phyloP scores from a whole-genome alignment of 1,140 invertebrate species.

The Tyrophagus putrescentiae region DNA sequence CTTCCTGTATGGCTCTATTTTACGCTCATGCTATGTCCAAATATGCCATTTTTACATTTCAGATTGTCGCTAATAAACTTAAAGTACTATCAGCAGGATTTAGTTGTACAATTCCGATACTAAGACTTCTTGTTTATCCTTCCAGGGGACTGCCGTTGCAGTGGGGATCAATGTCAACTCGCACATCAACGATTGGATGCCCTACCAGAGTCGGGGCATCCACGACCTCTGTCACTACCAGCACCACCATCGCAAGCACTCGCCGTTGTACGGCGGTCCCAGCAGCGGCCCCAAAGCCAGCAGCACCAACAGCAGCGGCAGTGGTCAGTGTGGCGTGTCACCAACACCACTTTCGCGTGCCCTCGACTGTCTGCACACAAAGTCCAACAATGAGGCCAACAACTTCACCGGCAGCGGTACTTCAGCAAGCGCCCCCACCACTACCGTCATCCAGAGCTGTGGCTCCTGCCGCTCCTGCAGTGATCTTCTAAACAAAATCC shows the following conservation, averaged over 20 bases:
- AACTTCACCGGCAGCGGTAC: not conserved
- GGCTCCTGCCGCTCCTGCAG: not conserved
- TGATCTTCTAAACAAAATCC: not conserved
- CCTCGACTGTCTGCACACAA: no score
- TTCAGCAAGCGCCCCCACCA: not conserved
- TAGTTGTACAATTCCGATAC: not conserved
- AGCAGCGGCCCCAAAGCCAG: not conserved
- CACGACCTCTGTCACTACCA: not conserved
- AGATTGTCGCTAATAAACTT: not conserved
- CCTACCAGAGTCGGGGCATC: not conserved
- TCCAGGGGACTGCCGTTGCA: slow-evolving; percentile 1
- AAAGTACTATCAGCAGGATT: not conserved
- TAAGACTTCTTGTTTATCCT: not conserved
- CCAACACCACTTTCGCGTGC: no score
- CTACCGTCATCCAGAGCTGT: not conserved
- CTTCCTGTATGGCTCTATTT: slow-evolving; percentile 6
- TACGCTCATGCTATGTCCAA: not conserved
- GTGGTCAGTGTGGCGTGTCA: not conserved
- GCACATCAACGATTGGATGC: slow-evolving; percentile 5
- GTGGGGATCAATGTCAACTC: slow-evolving; percentile 8
- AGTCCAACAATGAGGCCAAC: no score
- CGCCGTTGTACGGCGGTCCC: not conserved
- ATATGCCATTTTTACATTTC: not conserved
- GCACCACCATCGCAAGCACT: not conserved
- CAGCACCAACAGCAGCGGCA: not conserved